Base-by-base conservation (phyloP, 23 tunicate genomes). In the Trididemnum miniatum region DNA sequence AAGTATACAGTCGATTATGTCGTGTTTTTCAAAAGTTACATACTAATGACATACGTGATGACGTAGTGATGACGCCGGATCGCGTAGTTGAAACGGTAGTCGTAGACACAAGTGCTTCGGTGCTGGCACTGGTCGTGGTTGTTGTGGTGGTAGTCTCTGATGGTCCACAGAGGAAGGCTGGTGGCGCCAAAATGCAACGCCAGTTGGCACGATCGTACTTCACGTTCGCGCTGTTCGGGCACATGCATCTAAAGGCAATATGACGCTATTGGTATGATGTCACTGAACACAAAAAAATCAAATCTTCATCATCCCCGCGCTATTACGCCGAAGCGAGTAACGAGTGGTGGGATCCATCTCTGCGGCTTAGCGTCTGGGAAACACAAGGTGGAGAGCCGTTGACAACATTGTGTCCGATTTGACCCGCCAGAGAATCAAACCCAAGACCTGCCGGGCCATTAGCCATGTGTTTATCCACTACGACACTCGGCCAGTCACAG, bases 191-290 rank as follows among this genome's bases (percentile, higher is more conserved):
- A 31, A 92, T 79, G 40, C 97, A 92, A 1, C 97, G 67, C 97
- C 97, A 92, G 89, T 92, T 92, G 1, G 82, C 72, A 29, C 97
- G 97, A 40, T 92, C 97, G 67, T 87, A 92, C 25, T 32, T 35
- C 23, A 86, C 86, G 34, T 44, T 22, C 20, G 34, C 85, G 22
- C 71, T 34, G 82, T 77, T 82, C 23, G 97, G 91, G 60, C 97
- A 91, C 25, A 51, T 78, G 78, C 97, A 91, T 50, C 97, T 91
- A 28, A 5, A 39, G n/a, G n/a, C n/a, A n/a, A n/a, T n/a, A n/a
- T n/a, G n/a, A n/a, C n/a, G n/a, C n/a, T n/a, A n/a, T n/a, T n/a
- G n/a, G n/a, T n/a, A n/a, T n/a, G n/a, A n/a, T n/a, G n/a, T n/a
- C n/a, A n/a, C n/a, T n/a, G n/a, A n/a, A n/a, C n/a, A n/a, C n/a